A percentile compares a stretch with the other conserved stretches of the same genome.
These are phyloP conservation scores for Nyctibius grandis DNA, from an alignment of 2,797 vertebrate genomes.

Conservation along the genomic window DNA sequence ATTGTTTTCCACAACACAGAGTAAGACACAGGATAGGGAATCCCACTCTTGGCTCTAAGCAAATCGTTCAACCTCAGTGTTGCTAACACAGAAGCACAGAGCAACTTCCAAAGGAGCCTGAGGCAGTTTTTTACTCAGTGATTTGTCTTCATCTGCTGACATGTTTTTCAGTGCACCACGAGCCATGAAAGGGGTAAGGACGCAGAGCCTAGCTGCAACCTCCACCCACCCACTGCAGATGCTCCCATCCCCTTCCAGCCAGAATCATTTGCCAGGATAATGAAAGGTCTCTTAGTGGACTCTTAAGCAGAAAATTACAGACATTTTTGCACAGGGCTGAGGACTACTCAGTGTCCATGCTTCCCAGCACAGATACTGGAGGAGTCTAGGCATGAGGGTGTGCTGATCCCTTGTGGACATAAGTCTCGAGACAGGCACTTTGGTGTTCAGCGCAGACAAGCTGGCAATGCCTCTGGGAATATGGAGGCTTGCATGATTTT, in stretches of 20 bases:
- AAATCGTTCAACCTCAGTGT: fast-evolving
- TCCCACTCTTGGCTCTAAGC: background rate
- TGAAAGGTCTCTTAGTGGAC: background rate
- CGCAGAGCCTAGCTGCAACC: background rate
- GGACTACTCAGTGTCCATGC: background rate
- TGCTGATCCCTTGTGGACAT: background rate
- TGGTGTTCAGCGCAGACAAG: background rate
- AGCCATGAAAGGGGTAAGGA: background rate
- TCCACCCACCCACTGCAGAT: fast-evolving
- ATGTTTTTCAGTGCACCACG: fast-evolving
- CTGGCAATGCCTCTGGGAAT: background rate
- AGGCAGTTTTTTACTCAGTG: background rate
- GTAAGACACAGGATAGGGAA: background rate
- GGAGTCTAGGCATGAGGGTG: background rate
- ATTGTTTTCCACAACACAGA: background rate
- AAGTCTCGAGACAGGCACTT: background rate
- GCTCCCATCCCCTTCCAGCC: background rate
- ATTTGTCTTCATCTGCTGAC: background rate
- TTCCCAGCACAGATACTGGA: background rate
- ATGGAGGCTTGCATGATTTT: background rate
- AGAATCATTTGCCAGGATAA: background rate
- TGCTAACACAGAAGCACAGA: background rate
- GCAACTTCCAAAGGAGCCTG: background rate
- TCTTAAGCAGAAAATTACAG: background rate
- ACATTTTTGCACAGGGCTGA: background rate